phyloP scores from a whole-genome alignment of 2,888 invertebrate species.

The Cryptocephalus moraei region DNA sequence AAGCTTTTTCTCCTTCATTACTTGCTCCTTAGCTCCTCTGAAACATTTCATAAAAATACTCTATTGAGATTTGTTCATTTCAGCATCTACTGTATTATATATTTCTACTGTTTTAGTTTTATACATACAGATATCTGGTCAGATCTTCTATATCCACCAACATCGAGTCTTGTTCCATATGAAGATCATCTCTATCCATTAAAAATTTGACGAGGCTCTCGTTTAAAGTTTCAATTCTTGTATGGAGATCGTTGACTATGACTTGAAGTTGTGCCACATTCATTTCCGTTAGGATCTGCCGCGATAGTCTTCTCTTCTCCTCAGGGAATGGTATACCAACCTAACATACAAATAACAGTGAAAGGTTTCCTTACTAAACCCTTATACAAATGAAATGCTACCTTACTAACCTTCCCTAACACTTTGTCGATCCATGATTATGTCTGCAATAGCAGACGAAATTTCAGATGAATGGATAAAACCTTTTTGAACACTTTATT shows the following conservation, averaged over 20 bases:
- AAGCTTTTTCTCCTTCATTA: constrained; percentile 35
- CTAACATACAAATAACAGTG: too few relatives aligned
- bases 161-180: constrained; percentile 98
- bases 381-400: too few relatives aligned
- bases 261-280: constrained; percentile 90
- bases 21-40: constrained; percentile 44
- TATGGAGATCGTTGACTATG: constrained; percentile 88
- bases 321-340: constrained; percentile 76
- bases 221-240: constrained; percentile 87
- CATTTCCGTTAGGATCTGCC: constrained; percentile 83
- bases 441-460: too few relatives aligned
- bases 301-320: constrained; percentile 71
- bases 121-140: constrained; percentile 74
- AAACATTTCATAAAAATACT: constrained; percentile 14
- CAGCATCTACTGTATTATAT: background rate
- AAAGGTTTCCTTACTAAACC: too few relatives aligned
- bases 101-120: background rate
- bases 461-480: too few relatives aligned
- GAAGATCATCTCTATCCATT: constrained; percentile 88
- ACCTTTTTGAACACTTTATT: too few relatives aligned
- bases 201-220: constrained; percentile 81
- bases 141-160: constrained; percentile 94
- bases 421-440: too few relatives aligned
- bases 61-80: background rate
- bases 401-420: too few relatives aligned